Base-by-base conservation (phyloP, 1,140 invertebrate species). In the Hyles vespertilio region DNA sequence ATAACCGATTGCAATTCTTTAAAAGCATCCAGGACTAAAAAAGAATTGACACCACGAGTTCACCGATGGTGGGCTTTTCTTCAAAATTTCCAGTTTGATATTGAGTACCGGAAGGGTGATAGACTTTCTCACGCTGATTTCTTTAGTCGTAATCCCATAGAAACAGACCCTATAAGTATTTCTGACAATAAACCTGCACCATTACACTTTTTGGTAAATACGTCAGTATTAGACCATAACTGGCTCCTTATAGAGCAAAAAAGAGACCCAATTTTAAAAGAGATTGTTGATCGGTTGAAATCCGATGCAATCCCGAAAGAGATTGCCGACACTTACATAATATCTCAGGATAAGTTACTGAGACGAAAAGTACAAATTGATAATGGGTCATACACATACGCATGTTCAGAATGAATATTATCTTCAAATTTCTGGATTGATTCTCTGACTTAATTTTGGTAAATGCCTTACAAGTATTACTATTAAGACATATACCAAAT, bases 221-320 rank as follows among this genome's bases (percentile, higher is more conserved):
- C 53, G 36, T 47, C 54, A 5, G 56, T 53, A 11, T 51, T 63
- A 48, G 59, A 67, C 12, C 52, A 65, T 12, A 67, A 70, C 12
- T 72, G 70, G 67, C 43, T 65, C 3, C 48, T 63, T 22, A 58
- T 66, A 3, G 63, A 66, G 55, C 70, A 72, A 61, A 69, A 64
- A 48, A 52, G 57, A 7, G 70, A 72, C 33, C 53, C 58, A 7
- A 3, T 49, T 2, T 11, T 65, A 33, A 62, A 10, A 4, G 47
- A 51, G 7, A 62, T 68, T 50, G 54, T 70, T 0, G 56, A 68
- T n/a, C 33, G 63, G 50, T 32, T 68, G 34, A 50, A 56, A 57
- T 34, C 12, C 8, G 55, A 67, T 45, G n/a, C 36, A 36, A 36
- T 36, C 3, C 36, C 59, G 3, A 58, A 59, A 40, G 54, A 40